Evolutionary conservation across 2,113 vertebrate genomes (phyloP), one percentile per base, ranked within the genome.

Genomic region (Apodemus speciosus): DNA sequence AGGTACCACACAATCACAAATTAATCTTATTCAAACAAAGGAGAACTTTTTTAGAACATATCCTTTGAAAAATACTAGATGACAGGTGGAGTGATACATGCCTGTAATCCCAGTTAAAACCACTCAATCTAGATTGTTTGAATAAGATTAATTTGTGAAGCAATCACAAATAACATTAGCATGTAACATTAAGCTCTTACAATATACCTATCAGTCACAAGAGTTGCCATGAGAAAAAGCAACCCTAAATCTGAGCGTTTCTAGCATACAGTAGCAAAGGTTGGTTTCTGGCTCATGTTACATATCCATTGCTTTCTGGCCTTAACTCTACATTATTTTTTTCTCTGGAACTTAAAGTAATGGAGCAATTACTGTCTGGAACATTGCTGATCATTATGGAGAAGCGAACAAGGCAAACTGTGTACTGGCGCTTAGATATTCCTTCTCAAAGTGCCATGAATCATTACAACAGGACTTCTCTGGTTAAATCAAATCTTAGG

Each of bases 301-400:
- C 53, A 16, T 92, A 35, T 40, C 9, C 27, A 81, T 46, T 66
- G 60, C 27, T 15, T 71, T 40, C 49, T 88, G 46, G 46, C 18
- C 81, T 16, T 92, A 73, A 89, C 51, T 49, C 85, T 66, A n/a
- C 9, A 73, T 72, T 11, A 62, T 88, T 73, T 91, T 96, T 95
- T 69, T 9, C 51, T 60, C 77, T 72, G 53, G 40, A 40, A 90
- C 46, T 83, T 68, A 85, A 69, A 84, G 35, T 72, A 62, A 88
- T 90, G 49, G 43, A 49, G 13, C 35, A 88, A 43, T 72, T 89
- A 75, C 68, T 83, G 0, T 76, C 62, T 90, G 46, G 86, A 85
- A 94, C 60, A 81, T 53, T 79, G 58, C 68, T 85, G 46, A 14
- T 85, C 60, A 73, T 88, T 69, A 85, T 21, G 80, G 51, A 14